phyloP scores from a whole-genome alignment of 2,797 vertebrate species.

The Coluber constrictor region DNA sequence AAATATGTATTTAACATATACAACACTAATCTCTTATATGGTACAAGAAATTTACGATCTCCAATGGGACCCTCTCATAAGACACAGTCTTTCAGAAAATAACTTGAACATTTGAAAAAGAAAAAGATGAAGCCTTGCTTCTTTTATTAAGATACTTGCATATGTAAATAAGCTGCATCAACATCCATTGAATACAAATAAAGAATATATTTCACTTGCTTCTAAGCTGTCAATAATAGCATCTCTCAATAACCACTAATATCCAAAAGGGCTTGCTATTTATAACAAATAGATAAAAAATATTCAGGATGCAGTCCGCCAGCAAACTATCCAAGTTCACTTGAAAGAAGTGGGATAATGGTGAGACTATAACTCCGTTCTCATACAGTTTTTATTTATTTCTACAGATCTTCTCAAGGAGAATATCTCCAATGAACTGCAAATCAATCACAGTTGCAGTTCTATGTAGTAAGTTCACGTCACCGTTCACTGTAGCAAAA shows the following conservation, averaged over 20 bases:
- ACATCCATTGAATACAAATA: background rate
- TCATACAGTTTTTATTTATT: background rate
- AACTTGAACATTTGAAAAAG: background rate
- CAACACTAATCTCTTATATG: background rate
- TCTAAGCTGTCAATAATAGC: background rate
- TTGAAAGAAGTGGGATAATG: background rate
- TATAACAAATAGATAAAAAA: background rate
- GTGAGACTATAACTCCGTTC: background rate
- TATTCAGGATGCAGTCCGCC: background rate
- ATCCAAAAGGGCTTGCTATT: background rate
- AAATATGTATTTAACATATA: background rate
- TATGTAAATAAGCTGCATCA: background rate
- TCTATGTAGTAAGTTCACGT: background rate
- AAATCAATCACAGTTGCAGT: background rate
- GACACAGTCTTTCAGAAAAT: background rate
- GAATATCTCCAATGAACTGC: background rate
- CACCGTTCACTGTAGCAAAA: constrained; percentile 9
- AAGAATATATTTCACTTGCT: constrained; percentile 12
- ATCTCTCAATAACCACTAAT: background rate
- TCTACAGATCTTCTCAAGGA: background rate
- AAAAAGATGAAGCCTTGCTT: background rate
- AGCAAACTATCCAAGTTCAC: background rate
- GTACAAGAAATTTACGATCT: background rate
- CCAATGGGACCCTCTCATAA: background rate
- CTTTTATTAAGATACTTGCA: background rate